Evolutionary conservation across 2,888 invertebrate genomes (phyloP).

Genomic region (Teleogryllus oceanicus): DNA sequence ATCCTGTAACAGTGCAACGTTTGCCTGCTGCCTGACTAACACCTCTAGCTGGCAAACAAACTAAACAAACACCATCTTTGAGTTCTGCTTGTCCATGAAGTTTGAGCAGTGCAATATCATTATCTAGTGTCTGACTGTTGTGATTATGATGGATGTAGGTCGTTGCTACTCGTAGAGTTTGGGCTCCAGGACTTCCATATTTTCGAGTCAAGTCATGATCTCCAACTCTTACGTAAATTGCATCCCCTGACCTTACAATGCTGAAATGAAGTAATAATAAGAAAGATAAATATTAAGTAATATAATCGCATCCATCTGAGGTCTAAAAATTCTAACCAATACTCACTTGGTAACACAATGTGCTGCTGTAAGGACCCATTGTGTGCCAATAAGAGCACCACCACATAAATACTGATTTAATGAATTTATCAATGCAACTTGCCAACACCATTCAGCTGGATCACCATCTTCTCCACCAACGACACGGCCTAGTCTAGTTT

Average conservation of each 20-base stretch:
- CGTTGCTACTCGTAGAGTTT: constrained; percentile 84
- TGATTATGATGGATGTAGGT: constrained; percentile 95
- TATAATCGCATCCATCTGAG: too few relatives aligned
- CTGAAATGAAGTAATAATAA: constrained; percentile 50
- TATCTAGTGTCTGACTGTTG: constrained; percentile 89
- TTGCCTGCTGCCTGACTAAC: constrained; percentile 86
- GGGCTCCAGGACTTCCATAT: constrained; percentile 87
- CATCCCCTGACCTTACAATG: constrained; percentile 89
- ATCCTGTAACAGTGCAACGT: constrained; percentile 88
- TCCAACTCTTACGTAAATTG: constrained; percentile 88
- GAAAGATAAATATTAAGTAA: too few relatives aligned
- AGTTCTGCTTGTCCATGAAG: constrained; percentile 84
- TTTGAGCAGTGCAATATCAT: constrained; percentile 88
- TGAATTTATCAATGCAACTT: constrained; percentile 88
- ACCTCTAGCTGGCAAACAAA: constrained; percentile 84
- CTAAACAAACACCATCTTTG: constrained; percentile 78
- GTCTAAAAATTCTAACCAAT: not conserved
- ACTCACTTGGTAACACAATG: constrained; percentile 90
- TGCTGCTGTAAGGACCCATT: constrained; percentile 91
- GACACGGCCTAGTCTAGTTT: constrained; percentile 56
- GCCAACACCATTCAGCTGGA: constrained; percentile 94
- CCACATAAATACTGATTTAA: constrained; percentile 91
- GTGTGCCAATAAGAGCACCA: constrained; percentile 87
- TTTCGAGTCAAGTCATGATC: constrained; percentile 88
- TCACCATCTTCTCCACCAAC: constrained; percentile 90